Base-by-base conservation (phyloP, 2,888 invertebrate genomes). In the Hermaeophaga mercurialis region DNA sequence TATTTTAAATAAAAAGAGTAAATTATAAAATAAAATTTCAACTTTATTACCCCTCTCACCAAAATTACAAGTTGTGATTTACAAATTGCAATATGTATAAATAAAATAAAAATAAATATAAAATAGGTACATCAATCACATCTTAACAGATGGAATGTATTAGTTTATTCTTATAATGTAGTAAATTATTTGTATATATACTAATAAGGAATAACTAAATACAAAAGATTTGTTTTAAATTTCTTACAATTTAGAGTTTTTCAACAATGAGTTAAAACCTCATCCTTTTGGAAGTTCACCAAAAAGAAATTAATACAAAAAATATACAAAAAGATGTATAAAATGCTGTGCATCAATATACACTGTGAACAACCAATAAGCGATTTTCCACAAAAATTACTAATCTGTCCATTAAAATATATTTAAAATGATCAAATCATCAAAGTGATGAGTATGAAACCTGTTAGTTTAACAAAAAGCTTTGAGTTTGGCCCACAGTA, bases 1-100 rank as follows among this genome's bases (percentile, higher is more conserved):
- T n/a, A n/a, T n/a, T n/a, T 22, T 22, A 3, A 22, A 22, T 38
- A 18, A 18, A 39, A 41, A 12, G 1, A 41, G 9, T 1, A 24
- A 28, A 38, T 53, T 56, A 56, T 56, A 64, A 61, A 62, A 62
- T 59, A 61, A 60, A 63, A 61, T 61, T 56, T 61, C 58, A 59
- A 62, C 61, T 67, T 61, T 62, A 66, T 65, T 61, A 63, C 58
- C 70, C 70, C 70, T 65, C 63, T 65, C 69, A 70, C 70, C 70
- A 69, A 63, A 65, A 66, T 66, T 64, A 64, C 64, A 64, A 64
- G 58, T 63, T 64, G 62, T 61, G 58, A 64, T 68, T 64, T 64
- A 70, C 66, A 67, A 61, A 62, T 58, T 61, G 59, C 47, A 58
- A 52, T 65, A 64, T 54, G 45, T 64, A 67, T 65, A 66, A 63